Conservation (phyloP, 2,113 vertebrate genomes). For the Alosa alosa region DNA sequence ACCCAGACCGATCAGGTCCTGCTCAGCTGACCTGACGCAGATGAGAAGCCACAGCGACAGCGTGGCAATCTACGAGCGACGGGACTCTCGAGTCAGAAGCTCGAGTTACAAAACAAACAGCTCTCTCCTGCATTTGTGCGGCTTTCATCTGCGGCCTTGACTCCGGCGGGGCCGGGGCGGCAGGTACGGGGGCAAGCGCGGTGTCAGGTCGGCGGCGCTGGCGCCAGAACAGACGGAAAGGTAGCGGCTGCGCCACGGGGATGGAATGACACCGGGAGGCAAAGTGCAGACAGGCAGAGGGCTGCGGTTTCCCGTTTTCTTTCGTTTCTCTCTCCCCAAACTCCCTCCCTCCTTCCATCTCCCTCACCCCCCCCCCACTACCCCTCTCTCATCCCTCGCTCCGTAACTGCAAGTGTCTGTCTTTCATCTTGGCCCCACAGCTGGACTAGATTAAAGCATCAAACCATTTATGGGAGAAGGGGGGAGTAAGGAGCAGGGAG, state of each 20-base stretch:
- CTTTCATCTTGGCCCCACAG: conserved; percentile 65
- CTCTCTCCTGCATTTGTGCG: neutral
- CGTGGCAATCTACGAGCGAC: neutral
- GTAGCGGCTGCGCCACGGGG: conserved; percentile 41
- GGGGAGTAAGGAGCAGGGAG: conserved; percentile 47
- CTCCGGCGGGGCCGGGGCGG: conserved; percentile 38
- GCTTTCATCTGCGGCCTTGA: conserved; percentile 41
- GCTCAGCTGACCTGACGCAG: neutral
- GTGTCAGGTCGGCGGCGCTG: conserved; percentile 51
- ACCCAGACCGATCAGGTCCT: neutral
- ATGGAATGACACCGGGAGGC: conserved; percentile 30
- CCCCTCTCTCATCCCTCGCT: conserved; percentile 26
- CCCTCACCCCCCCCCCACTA: conserved; percentile 4
- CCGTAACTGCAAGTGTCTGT: conserved; percentile 54
- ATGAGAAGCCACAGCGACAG: neutral
- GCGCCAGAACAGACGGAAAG: conserved; percentile 57
- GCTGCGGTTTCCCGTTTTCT: conserved; percentile 48
- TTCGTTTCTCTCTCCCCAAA: conserved; percentile 44
- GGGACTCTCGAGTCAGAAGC: neutral
- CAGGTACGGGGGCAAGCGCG: conserved; percentile 35
- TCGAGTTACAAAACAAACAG: neutral
- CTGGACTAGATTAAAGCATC: conserved; percentile 68
- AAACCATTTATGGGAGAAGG: conserved; percentile 61
- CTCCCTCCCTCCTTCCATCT: conserved; percentile 31
- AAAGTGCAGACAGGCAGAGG: conserved; percentile 46